Conservation (phyloP, 1,140 invertebrate species). For the Cyclargus thomasi region DNA sequence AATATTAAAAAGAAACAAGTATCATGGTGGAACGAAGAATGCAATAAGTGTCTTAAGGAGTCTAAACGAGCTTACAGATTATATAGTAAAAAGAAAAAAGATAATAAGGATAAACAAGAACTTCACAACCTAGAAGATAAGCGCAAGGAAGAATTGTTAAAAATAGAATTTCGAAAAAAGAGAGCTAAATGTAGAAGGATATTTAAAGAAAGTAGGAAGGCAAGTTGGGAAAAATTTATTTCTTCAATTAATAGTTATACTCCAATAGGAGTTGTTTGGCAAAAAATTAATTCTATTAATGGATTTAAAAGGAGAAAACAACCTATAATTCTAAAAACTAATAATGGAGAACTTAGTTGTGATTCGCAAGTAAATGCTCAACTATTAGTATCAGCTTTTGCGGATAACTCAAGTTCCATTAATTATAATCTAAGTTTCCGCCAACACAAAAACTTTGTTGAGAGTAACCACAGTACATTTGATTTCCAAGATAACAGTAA, state of each 20-base stretch:
- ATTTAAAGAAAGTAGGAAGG: conserved; percentile 6
- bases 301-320: neutral
- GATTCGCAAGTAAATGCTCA: neutral
- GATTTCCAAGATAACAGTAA: neutral
- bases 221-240: neutral
- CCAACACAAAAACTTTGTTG: too few relatives aligned
- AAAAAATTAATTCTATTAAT: neutral
- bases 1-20: neutral
- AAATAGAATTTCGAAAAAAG: neutral
- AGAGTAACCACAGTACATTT: neutral
- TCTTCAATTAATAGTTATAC: conserved; percentile 2
- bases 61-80: neutral
- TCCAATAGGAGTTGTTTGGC: neutral
- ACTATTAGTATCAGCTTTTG: neutral
- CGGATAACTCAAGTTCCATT: neutral
- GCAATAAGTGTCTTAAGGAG: neutral
- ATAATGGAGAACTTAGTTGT: neutral
- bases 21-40: neutral
- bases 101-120: neutral
- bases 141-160: neutral
- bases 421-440: neutral
- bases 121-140: neutral
- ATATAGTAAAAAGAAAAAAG: neutral
- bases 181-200: neutral
- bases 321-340: neutral